Base-by-base conservation (phyloP, 2,888 invertebrate genomes). In the Lycaena phlaeas region DNA sequence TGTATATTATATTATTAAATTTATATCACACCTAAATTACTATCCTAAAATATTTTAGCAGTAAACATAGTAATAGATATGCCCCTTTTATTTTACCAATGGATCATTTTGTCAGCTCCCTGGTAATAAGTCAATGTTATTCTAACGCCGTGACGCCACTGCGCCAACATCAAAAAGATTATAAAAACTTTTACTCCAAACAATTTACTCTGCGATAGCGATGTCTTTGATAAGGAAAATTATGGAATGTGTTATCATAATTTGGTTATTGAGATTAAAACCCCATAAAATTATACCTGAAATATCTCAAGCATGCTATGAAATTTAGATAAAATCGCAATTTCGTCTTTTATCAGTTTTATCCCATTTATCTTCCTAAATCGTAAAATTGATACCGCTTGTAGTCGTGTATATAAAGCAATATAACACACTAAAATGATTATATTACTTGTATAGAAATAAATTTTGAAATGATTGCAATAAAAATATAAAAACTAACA, bases 151-250 rank as follows among this genome's bases (percentile, higher is more conserved):
- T 57, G 61, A 62, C 59, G 60, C 48, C 56, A 52, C 44, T 51
- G 53, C 59, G 54, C 55, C 51, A 49, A 57, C 43, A 44, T 46
- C 38, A 48, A 48, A 46, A 44, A 52, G 49, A 56, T 61, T 69
- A 64, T 62, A 56, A 66, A 62, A 43, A 64, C 48, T 46, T 61
- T 60, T 64, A 63, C 57, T 61, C 58, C 61, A 64, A 69, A 66
- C 62, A 64, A 59, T 61, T 64, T 66, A 59, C 59, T 40, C 50
- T 54, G 44, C 52, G 65, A 68, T 68, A 68, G 63, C 50, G 49
- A 46, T 61, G 60, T 61, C 63, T 60, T 59, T 54, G 59, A 53
- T 44, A 43, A 45, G 31, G 18, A 36, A 22, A 18, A 12, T 26
- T 14, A 41, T 37, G 31, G 26, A 36, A 27, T 41, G 22, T 37